Base-by-base conservation (phyloP, 2,888 invertebrate species). In the Xylocampa areola region DNA sequence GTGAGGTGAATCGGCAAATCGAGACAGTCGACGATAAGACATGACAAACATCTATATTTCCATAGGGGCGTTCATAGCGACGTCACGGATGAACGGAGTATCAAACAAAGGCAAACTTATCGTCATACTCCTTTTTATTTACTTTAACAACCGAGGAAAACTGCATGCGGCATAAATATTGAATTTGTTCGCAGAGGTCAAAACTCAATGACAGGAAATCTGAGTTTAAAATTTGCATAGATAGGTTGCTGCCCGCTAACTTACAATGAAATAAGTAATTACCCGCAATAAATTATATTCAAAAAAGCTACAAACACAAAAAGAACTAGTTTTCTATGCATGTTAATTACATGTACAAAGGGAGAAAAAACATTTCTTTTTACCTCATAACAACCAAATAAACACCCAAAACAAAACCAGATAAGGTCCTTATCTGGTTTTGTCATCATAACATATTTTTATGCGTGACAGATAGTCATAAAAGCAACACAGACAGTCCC, bases 121-220 rank as follows among this genome's bases (percentile, higher is more conserved):
- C 7, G 23, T 29, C 2, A 7, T 17, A 36, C 13, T 27, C 2
- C 10, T 32, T 13, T 29, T 14, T 30, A 19, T 36, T 14, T 23
- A 23, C 7, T 16, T 21, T n/a, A n/a, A n/a, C n/a, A n/a, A n/a
- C n/a, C n/a, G 6, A 7, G 17, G 21, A 27, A 48, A 44, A 44
- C 43, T 36, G 17, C 29, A 35, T 6, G n/a, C 8, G 13, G 0
- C 33, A 33, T 25, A 14, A n/a, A 43, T 27, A 19, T 36, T 36
- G 30, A 41, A 8, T 40, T n/a, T 39, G 7, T 30, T 17, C 7
- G 21, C 21, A 53, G 35, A 61, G 63, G 63, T 61, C 53, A 41
- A 49, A 49, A 63, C 55, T 66, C 49, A 66, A 52, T 49, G 48
- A 40, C 58, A 69, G 70, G 66, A 65, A 66, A 59, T 68, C 64